Evolutionary conservation across 37 sponge, comb jelly and placozoan genomes (phyloP).

Genomic region (Beroe forskalii): DNA sequence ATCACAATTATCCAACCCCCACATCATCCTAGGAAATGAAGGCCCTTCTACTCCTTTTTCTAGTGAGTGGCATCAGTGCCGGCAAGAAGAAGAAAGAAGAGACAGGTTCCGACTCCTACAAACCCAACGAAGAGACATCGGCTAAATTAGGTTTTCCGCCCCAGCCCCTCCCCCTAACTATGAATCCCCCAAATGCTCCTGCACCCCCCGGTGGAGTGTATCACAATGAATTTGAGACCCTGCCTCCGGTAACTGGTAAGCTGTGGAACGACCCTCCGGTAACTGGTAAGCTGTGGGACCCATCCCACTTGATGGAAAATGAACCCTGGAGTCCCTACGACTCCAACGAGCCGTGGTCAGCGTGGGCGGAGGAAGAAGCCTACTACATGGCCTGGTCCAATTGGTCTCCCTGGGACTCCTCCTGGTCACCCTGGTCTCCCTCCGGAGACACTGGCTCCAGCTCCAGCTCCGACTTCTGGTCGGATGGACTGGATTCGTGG

Average conservation of each 20-base stretch:
- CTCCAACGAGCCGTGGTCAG: background rate
- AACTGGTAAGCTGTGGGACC: background rate
- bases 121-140: too few species aligned
- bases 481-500: background rate
- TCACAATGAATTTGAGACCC: too few species aligned
- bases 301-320: background rate
- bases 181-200: too few species aligned
- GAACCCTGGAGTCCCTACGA: background rate
- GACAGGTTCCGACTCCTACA: too few species aligned
- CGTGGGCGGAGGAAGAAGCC: background rate
- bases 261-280: background rate
- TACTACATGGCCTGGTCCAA: background rate
- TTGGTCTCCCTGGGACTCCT: background rate
- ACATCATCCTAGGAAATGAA: too few species aligned
- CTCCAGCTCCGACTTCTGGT: background rate
- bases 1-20: too few species aligned
- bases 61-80: too few species aligned
- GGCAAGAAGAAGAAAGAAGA: too few species aligned
- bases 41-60: too few species aligned
- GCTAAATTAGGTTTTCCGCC: too few species aligned
- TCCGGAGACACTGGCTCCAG: background rate
- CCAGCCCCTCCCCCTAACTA: too few species aligned
- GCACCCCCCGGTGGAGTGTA: too few species aligned
- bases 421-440: background rate
- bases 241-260: background rate